phyloP scores from a whole-genome alignment of 1,140 invertebrate genomes.

The Drosophila orosa region DNA sequence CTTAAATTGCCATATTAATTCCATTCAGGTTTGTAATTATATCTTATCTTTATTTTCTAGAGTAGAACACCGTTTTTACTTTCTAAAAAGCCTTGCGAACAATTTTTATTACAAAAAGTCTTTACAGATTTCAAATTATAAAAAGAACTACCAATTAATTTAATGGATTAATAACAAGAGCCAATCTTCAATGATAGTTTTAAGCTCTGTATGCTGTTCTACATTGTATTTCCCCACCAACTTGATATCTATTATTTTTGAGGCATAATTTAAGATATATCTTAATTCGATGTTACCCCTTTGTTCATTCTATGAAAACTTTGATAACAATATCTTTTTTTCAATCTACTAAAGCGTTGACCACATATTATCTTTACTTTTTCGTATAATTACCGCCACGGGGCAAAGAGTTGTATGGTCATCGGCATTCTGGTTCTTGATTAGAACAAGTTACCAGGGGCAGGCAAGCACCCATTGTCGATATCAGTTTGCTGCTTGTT shows the following conservation, averaged over 20 bases:
- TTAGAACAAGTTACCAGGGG: slow-evolving; percentile 46
- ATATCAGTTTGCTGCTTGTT: slow-evolving; percentile 43
- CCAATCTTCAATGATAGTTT: no score
- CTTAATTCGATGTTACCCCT: neutral
- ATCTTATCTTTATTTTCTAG: neutral
- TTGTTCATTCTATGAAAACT: neutral
- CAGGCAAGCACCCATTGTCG: slow-evolving; percentile 1
- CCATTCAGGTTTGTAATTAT: neutral
- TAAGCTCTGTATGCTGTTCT: no score
- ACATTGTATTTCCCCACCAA: no score
- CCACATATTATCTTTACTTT: slow-evolving; percentile 48
- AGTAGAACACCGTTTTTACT: no score
- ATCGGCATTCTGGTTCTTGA: slow-evolving; percentile 25
- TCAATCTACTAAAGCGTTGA: neutral
- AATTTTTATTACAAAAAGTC: no score
- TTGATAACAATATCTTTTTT: slow-evolving; percentile 10
- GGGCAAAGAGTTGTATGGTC: slow-evolving; percentile 23
- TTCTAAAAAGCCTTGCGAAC: no score
- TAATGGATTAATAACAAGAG: no score
- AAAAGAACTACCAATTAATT: no score
- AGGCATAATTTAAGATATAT: neutral
- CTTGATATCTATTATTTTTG: no score
- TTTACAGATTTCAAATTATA: no score
- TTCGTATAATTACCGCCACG: slow-evolving; percentile 29
- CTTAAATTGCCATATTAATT: neutral